A percentile compares a stretch with the other conserved stretches of the same genome.
Conservation (phyloP, 1,140 invertebrate species). For the Cephus cinctus region DNA sequence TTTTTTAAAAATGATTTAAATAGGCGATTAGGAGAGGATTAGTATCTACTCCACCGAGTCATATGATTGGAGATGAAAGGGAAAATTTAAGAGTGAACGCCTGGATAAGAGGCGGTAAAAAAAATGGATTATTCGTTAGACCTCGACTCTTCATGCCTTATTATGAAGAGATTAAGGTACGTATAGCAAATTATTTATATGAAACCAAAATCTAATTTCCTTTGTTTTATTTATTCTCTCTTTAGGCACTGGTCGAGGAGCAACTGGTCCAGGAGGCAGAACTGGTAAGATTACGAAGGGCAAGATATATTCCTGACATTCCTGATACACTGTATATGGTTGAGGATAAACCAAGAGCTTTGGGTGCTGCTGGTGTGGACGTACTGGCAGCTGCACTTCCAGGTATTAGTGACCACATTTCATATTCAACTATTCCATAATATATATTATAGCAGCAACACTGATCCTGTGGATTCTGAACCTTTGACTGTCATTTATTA, state of each 20-base stretch:
- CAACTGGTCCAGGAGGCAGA: slow-evolving; percentile 79
- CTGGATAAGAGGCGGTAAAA: slow-evolving; percentile 79
- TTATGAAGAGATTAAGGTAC: slow-evolving; percentile 89
- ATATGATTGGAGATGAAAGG: slow-evolving; percentile 77
- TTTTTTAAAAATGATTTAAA: not conserved
- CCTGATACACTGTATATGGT: slow-evolving; percentile 96
- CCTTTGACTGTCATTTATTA: too few species aligned
- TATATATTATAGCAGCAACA: not conserved
- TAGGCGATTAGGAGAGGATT: slow-evolving; percentile 80
- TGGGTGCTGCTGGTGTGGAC: slow-evolving; percentile 65
- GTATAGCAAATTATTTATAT: slow-evolving; percentile 7
- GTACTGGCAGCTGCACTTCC: slow-evolving; percentile 62
- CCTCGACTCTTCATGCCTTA: slow-evolving; percentile 91
- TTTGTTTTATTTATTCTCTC: slow-evolving; percentile 9
- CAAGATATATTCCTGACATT: slow-evolving; percentile 73
- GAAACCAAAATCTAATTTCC: slow-evolving; percentile 7
- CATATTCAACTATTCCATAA: not conserved
- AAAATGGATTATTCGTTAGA: slow-evolving; percentile 79
- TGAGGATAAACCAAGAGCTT: slow-evolving; percentile 62
- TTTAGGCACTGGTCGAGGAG: slow-evolving; percentile 76
- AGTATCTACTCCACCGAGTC: slow-evolving; percentile 80
- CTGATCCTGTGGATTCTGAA: too few species aligned
- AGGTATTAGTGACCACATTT: slow-evolving; percentile 33
- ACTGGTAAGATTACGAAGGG: slow-evolving; percentile 69
- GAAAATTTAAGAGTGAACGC: slow-evolving; percentile 75